These are phyloP conservation scores for Lepidurus packardi DNA, from an alignment of 1,140 invertebrate species.

Conservation along the genomic window DNA sequence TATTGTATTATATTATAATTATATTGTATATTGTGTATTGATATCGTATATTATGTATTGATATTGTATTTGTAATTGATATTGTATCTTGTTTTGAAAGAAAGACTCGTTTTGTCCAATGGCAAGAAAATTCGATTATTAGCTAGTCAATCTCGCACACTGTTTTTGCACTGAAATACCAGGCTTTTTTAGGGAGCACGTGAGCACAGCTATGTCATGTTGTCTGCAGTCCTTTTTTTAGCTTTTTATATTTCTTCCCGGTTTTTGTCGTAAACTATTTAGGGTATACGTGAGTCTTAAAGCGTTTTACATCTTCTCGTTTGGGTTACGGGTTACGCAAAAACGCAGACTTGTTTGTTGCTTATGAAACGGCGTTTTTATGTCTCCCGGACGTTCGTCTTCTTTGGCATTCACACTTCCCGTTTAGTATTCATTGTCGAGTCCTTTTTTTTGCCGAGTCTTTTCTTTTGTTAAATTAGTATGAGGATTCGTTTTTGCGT, in stretches of 20 bases:
- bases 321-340: not conserved
- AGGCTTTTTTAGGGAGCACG: not conserved
- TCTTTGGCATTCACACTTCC: not conserved
- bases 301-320: not conserved
- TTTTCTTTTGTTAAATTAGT: not conserved
- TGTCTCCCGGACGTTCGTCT: conserved; percentile 3
- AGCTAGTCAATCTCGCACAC: too few species aligned
- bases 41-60: too few species aligned
- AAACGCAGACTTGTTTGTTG: conserved; percentile 12
- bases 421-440: not conserved
- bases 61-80: too few species aligned
- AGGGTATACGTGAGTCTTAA: not conserved
- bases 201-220: not conserved
- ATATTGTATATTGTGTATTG: too few species aligned
- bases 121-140: too few species aligned
- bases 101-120: too few species aligned
- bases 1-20: too few species aligned
- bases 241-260: not conserved
- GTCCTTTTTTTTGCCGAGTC: not conserved
- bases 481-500: too few species aligned
- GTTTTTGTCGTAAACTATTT: not conserved
- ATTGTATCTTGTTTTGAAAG: too few species aligned
- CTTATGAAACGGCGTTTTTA: conserved; percentile 6
- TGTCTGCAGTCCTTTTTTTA: not conserved
- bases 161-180: not conserved